These are phyloP conservation scores for Hirtodrosophila alboralis DNA, from an alignment of 2,888 invertebrate genomes.

Conservation along the genomic window DNA sequence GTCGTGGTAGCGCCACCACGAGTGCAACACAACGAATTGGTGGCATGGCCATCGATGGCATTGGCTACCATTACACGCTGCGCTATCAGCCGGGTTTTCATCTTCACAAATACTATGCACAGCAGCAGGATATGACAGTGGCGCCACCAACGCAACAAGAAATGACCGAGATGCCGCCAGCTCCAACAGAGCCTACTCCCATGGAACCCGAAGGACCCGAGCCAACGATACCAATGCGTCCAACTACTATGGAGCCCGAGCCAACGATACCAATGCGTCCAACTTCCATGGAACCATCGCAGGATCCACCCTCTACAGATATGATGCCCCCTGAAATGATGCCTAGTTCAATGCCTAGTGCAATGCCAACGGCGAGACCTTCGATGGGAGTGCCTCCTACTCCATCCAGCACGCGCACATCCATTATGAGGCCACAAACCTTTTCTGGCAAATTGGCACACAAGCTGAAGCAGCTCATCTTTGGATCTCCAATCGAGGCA, in stretches of 20 bases:
- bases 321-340: constrained; percentile 34
- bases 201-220: constrained; percentile 50
- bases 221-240: constrained; percentile 62
- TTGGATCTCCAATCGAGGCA: constrained; percentile 75
- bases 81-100: constrained; percentile 73
- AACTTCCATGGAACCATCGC: constrained; percentile 38
- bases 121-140: constrained; percentile 46
- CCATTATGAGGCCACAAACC: constrained; percentile 75
- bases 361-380: constrained; percentile 33
- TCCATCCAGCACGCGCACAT: constrained; percentile 58
- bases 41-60: constrained; percentile 50
- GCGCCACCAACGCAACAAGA: constrained; percentile 20
- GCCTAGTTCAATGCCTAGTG: constrained; percentile 19
- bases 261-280: constrained; percentile 61
- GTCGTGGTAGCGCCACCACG: constrained; percentile 18
- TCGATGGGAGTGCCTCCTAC: constrained; percentile 34
- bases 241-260: constrained; percentile 38
- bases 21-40: constrained; percentile 31
- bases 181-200: constrained; percentile 35
- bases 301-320: constrained; percentile 35
- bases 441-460: constrained; percentile 52
- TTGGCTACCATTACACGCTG: constrained; percentile 67
- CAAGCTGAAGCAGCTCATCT: constrained; percentile 75
- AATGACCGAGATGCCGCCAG: constrained; percentile 36
- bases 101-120: constrained; percentile 68